These are phyloP conservation scores for Malurus splendens DNA, from an alignment of 2,797 vertebrate genomes.

Conservation along the genomic window DNA sequence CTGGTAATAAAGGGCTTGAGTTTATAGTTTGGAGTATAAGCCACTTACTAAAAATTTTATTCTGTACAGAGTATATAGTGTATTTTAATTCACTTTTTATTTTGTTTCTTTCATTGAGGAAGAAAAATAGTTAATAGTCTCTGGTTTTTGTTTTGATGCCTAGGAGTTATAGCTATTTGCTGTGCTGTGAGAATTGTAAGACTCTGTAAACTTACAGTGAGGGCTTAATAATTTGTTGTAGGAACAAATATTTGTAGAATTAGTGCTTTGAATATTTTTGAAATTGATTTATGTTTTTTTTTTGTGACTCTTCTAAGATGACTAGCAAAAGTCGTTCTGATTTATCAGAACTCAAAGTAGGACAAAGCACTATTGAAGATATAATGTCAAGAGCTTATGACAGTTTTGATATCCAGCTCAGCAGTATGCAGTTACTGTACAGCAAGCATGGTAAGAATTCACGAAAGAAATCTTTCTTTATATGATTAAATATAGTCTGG, in stretches of 20 bases:
- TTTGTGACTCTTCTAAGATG: slow-evolving; percentile 72
- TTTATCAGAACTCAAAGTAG: slow-evolving; percentile 79
- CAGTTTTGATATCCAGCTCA: slow-evolving; percentile 90
- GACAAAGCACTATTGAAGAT: slow-evolving; percentile 84
- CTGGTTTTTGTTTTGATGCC: neutral
- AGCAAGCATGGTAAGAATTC: slow-evolving; percentile 80
- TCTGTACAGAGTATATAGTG: neutral
- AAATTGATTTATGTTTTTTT: neutral
- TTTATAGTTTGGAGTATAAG: neutral
- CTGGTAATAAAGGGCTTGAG: neutral
- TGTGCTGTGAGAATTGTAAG: neutral
- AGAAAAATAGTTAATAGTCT: neutral
- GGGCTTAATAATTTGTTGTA: neutral
- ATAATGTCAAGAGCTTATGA: slow-evolving; percentile 96
- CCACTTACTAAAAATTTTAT: neutral
- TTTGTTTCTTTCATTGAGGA: neutral
- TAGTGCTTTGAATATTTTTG: slow-evolving; percentile 1
- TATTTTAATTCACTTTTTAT: neutral
- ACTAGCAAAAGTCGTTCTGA: slow-evolving; percentile 83
- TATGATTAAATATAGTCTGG: neutral
- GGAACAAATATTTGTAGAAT: neutral
- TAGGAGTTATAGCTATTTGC: neutral
- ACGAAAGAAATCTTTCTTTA: neutral
- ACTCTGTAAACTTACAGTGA: neutral
- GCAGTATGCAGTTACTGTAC: slow-evolving; percentile 90